Conservation (phyloP, 2,113 vertebrate species). For the Lasiurus cinereus region DNA sequence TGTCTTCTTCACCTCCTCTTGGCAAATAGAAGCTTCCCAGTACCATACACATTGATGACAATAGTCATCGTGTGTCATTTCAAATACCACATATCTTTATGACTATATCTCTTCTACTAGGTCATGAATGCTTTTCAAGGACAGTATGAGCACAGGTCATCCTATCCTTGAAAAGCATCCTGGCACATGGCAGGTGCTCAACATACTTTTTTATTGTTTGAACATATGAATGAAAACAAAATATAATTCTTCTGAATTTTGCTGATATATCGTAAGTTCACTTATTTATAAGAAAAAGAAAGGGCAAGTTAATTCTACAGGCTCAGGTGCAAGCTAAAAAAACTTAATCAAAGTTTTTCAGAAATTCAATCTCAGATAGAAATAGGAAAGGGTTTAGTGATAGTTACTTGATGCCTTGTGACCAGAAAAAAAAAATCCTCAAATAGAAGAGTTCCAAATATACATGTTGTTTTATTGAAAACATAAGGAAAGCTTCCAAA, state of each 20-base stretch:
- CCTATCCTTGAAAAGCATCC: not conserved
- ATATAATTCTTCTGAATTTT: conserved; percentile 8
- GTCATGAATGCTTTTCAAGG: not conserved
- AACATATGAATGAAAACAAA: conserved; percentile 44
- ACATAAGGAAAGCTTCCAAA: conserved; percentile 50
- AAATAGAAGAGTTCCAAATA: conserved; percentile 54
- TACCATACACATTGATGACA: not conserved
- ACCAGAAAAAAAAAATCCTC: conserved; percentile 19
- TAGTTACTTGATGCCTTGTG: conserved; percentile 43
- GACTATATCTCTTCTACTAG: not conserved
- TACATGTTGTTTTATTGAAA: conserved; percentile 64
- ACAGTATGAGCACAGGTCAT: not conserved
- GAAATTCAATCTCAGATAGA: conserved; percentile 61
- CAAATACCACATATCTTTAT: not conserved
- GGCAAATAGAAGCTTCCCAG: not conserved
- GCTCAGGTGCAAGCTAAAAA: conserved; percentile 13
- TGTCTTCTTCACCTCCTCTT: not conserved
- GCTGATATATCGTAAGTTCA: not conserved
- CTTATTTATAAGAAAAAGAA: conserved; percentile 22
- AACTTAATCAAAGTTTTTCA: not conserved
- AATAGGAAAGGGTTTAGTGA: conserved; percentile 58
- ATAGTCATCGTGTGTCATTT: not conserved
- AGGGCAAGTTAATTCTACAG: conserved; percentile 19
- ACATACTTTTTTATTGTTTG: conserved; percentile 29
- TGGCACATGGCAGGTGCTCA: not conserved